phyloP scores from a whole-genome alignment of 2,888 invertebrate genomes.

The Andrena fulva region DNA sequence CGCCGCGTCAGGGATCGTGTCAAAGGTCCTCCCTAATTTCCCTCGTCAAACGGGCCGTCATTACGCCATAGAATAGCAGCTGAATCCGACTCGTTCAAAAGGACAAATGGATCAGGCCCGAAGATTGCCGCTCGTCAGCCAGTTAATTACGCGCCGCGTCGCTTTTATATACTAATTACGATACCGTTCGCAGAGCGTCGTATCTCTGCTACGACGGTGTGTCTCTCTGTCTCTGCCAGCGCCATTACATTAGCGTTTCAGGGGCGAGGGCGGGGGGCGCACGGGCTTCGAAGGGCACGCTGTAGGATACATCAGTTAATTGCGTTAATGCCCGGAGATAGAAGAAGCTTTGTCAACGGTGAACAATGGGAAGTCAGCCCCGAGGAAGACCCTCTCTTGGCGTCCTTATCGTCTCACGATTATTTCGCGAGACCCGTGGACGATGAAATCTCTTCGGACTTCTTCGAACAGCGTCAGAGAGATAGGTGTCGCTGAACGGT shows the following conservation, averaged over 20 bases:
- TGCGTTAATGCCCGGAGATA: slow-evolving; percentile 67
- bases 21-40: slow-evolving; percentile 41
- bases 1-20: slow-evolving; percentile 4
- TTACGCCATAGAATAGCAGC: slow-evolving; percentile 28
- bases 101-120: slow-evolving; percentile 46
- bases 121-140: slow-evolving; percentile 37
- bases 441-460: neutral
- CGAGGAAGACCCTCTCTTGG: slow-evolving; percentile 28
- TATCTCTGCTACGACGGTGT: slow-evolving; percentile 15
- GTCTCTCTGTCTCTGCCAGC: slow-evolving; percentile 3
- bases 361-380: slow-evolving; percentile 57
- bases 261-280: neutral
- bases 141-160: slow-evolving; percentile 55
- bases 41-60: slow-evolving; percentile 37
- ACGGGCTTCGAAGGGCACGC: slow-evolving; percentile 43
- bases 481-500: neutral
- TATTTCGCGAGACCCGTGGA: neutral
- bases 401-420: slow-evolving; percentile 62
- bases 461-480: neutral
- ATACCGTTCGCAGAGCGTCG: slow-evolving; percentile 32
- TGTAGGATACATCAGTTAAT: slow-evolving; percentile 65
- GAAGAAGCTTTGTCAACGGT: slow-evolving; percentile 64
- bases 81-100: slow-evolving; percentile 26
- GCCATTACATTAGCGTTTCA: slow-evolving; percentile 50
- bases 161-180: slow-evolving; percentile 66